A percentile compares a stretch with the other conserved stretches of the same genome.
Conservation (phyloP, 2,797 vertebrate genomes). For the Fundulus diaphanus region DNA sequence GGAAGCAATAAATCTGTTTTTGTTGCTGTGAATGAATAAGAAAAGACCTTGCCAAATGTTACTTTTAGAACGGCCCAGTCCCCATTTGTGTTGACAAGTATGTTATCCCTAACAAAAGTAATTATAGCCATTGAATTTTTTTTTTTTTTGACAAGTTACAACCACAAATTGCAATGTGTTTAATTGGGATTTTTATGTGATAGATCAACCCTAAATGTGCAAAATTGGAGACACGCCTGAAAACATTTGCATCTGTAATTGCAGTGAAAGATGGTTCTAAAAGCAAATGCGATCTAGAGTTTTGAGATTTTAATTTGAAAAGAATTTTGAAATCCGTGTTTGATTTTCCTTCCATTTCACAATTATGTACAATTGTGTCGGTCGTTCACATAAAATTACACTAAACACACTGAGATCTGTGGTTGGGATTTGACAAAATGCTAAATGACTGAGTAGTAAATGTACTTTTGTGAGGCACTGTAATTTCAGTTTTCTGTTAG, state of each 20-base stretch:
- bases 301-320: background rate
- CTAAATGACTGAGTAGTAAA: background rate
- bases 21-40: slow-evolving; percentile 28
- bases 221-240: background rate
- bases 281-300: background rate
- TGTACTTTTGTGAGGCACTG: background rate
- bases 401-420: background rate
- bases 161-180: background rate
- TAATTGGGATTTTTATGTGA: background rate
- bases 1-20: slow-evolving; percentile 18
- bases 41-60: slow-evolving; percentile 51
- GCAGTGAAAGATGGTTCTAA: background rate
- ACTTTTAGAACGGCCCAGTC: slow-evolving; percentile 34
- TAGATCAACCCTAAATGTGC: background rate
- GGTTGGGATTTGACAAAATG: background rate
- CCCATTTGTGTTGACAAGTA: background rate
- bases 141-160: background rate
- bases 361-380: background rate
- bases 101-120: background rate
- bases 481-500: slow-evolving; percentile 23
- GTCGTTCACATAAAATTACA: background rate
- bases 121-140: background rate
- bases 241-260: background rate
- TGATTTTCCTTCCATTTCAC: background rate
- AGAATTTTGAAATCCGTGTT: background rate